phyloP scores from a whole-genome alignment of 2,888 invertebrate species.

The Palloptera scutellata region DNA sequence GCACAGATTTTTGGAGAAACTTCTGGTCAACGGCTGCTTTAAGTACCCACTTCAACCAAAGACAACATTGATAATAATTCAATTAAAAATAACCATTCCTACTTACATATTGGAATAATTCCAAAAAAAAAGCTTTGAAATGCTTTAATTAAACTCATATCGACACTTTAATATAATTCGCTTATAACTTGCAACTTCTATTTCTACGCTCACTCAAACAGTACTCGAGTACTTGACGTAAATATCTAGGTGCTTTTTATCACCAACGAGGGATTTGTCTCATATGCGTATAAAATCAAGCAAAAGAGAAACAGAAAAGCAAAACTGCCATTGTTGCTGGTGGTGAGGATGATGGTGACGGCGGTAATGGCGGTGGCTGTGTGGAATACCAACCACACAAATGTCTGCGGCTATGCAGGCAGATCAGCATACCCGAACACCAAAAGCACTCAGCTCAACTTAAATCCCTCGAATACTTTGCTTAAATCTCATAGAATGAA shows the following conservation, averaged over 20 bases:
- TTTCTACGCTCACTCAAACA: neutral
- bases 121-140: too few species aligned
- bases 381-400: constrained; percentile 32
- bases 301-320: constrained; percentile 20
- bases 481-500: too few species aligned
- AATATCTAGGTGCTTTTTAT: neutral
- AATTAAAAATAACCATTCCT: too few species aligned
- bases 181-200: neutral
- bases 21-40: too few species aligned
- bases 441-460: constrained; percentile 29
- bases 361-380: constrained; percentile 4
- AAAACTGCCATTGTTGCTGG: neutral
- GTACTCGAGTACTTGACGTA: neutral
- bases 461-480: constrained; percentile 13
- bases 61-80: too few species aligned
- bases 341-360: too few species aligned
- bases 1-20: too few species aligned
- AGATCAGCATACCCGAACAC: neutral
- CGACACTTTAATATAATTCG: too few species aligned
- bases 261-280: constrained; percentile 37
- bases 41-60: too few species aligned
- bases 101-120: too few species aligned
- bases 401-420: constrained; percentile 34
- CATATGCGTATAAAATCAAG: constrained; percentile 33
- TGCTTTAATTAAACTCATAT: too few species aligned